Evolutionary conservation across 2,888 invertebrate species (phyloP).

Genomic region (Nezara viridula): DNA sequence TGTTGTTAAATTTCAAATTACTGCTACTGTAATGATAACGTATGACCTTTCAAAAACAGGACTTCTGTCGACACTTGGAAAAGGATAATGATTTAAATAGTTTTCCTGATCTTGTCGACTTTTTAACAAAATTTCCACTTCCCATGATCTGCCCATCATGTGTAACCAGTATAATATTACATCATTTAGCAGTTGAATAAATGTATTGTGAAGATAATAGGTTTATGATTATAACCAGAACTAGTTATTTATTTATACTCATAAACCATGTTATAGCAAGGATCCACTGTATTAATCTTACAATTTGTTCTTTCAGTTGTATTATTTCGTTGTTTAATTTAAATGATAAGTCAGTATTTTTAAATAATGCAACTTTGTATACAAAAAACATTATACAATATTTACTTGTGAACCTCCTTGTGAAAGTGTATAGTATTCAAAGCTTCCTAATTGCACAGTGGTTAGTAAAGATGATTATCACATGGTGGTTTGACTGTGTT

Average conservation of each 20-base stretch:
- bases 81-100: background rate
- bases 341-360: background rate
- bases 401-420: background rate
- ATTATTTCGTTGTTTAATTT: background rate
- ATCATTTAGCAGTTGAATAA: background rate
- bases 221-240: background rate
- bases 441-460: background rate
- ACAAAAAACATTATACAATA: background rate
- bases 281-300: background rate
- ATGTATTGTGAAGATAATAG: background rate
- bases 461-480: background rate
- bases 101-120: background rate
- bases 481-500: background rate
- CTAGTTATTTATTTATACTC: too few relatives aligned
- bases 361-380: too few relatives aligned
- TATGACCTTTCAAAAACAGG: too few relatives aligned
- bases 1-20: background rate
- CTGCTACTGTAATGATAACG: too few relatives aligned
- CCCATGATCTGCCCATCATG: background rate
- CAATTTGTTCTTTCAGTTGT: background rate
- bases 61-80: too few relatives aligned
- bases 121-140: background rate
- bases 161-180: background rate
- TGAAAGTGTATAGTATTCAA: background rate
- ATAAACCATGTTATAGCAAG: background rate